Evolutionary conservation across 2,888 invertebrate species (phyloP), one percentile per base, ranked within the genome.

Genomic region (Fragum whitleyi): DNA sequence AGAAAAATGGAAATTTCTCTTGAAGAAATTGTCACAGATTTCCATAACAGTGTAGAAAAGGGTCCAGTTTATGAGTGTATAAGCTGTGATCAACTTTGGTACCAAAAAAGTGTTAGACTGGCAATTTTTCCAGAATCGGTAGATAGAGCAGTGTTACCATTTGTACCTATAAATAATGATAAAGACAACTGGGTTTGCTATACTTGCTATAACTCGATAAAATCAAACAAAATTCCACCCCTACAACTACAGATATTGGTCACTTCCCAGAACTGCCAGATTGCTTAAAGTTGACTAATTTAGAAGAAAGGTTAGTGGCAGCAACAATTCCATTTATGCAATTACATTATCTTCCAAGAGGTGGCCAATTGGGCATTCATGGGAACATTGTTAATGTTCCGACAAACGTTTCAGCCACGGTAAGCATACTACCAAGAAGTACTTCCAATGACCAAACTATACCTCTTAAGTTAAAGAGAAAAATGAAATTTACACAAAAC

Each of bases 291-390:
- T 59, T 86, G 23, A 77, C 72, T 36, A 47, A 77, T 1, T 76
- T 93, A 9, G 92, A 94, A 88, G 92, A 93, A 85, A 75, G 93
- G 74, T 85, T 93, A 85, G 89, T 92, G 16, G 83, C 92, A 9
- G 91, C 91, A 21, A 87, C 89, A 29, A 83, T 93, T 29, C 89
- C 91, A 39, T 93, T 93, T 77, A 93, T 93, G 91, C 91, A 92
- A 83, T 92, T 93, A 42, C 68, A 88, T 75, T 77, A 91, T n/a
- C 83, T 91, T 51, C 88, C 91, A 26, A 57, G 80, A 28, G 87
- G 84, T 55, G 74, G 84, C 6, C 90, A 88, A 59, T 47, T 65
- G 21, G 76, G 84, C 23, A 68, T 88, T 1, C 77, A 74, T 53
- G 88, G 88, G 11, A 86, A 85, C 70, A 88, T 93, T 29, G 90